Evolutionary conservation across 2,888 invertebrate genomes (phyloP).

Genomic region (Oscheius sp.): DNA sequence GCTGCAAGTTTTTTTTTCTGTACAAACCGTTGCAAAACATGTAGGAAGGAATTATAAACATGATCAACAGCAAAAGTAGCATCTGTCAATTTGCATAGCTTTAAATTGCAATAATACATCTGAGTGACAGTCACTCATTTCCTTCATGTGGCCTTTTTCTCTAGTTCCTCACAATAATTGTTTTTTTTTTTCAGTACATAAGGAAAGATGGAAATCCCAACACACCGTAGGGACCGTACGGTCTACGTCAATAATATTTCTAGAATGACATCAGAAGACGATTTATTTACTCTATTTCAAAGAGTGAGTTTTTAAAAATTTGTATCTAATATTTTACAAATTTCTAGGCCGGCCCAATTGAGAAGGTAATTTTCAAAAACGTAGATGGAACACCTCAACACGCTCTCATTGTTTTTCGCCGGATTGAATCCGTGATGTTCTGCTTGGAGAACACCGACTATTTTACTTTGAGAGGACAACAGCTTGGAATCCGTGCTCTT

Average conservation of each 20-base stretch:
- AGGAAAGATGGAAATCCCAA: slow-evolving; percentile 8
- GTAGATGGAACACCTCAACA: slow-evolving; percentile 35
- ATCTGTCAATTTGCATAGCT: too few species aligned
- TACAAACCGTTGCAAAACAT: too few species aligned
- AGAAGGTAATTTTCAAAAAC: slow-evolving; percentile 36
- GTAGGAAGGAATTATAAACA: too few species aligned
- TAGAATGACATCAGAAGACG: slow-evolving; percentile 22
- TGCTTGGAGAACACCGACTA: slow-evolving; percentile 16
- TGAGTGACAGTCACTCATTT: too few species aligned
- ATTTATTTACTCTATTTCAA: slow-evolving; percentile 30
- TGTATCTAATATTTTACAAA: background rate
- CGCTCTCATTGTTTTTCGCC: slow-evolving; percentile 32
- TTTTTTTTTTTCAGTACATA: background rate
- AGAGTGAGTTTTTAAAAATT: too few species aligned
- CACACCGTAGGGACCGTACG: slow-evolving; percentile 32
- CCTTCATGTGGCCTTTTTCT: too few species aligned
- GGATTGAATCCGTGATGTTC: slow-evolving; percentile 33
- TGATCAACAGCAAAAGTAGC: too few species aligned
- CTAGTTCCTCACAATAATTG: too few species aligned
- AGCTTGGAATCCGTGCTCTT: slow-evolving; percentile 26
- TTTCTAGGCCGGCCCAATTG: slow-evolving; percentile 31
- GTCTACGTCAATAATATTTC: slow-evolving; percentile 26
- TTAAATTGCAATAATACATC: too few species aligned
- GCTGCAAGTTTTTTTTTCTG: too few species aligned
- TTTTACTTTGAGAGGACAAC: slow-evolving; percentile 8